Base-by-base conservation (phyloP, 2,888 invertebrate genomes). In the Patella depressa region DNA sequence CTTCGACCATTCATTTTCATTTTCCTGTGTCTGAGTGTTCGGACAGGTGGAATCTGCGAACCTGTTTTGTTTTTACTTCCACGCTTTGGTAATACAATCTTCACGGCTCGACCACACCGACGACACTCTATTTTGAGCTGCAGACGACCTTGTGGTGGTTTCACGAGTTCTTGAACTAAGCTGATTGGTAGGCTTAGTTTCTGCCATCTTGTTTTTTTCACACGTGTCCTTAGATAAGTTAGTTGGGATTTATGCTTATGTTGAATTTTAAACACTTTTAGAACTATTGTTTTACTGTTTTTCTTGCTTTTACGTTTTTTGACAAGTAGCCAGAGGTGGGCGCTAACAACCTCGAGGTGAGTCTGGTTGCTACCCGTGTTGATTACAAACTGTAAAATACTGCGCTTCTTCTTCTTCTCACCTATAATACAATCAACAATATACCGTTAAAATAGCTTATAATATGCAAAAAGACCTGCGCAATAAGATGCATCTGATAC, bases 141-240 rank as follows among this genome's bases (percentile, higher is more conserved):
- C 24, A 80, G 73, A 1, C 69, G 72, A n/a, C 71, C 57, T 11
- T 71, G 53, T 17, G 74, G 71, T 3, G 73, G 73, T 11, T 75
- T 73, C 54, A 80, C 59, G 19, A 77, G 75, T 24, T 69, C 59
- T 75, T 80, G 78, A 2, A 80, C 73, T 34, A 78, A 9, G 59
- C 78, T 75, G 29, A 80, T 77, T 3, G 80, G 80, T 45, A 80
- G 73, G 14, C 77, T 73, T 24, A 80, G 69, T 69, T 80, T 80
- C 73, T 78, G 80, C 80, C 80, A 80, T 57, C 77, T 72, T 15
- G 77, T 80, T 34, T 75, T 74, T 57, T 74, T 76, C 59, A 80
- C 80, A 29, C 69, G 78, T 34, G 78, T 78, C n/a, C 80, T 70
- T 9, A 78, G 72, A 57, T 80, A 76, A 17, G 80, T 80, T 59